Percentiles rank a stretch among this genome's conserved stretches.
Conservation (phyloP, 2,888 invertebrate species). For the Abscondita cerata region DNA sequence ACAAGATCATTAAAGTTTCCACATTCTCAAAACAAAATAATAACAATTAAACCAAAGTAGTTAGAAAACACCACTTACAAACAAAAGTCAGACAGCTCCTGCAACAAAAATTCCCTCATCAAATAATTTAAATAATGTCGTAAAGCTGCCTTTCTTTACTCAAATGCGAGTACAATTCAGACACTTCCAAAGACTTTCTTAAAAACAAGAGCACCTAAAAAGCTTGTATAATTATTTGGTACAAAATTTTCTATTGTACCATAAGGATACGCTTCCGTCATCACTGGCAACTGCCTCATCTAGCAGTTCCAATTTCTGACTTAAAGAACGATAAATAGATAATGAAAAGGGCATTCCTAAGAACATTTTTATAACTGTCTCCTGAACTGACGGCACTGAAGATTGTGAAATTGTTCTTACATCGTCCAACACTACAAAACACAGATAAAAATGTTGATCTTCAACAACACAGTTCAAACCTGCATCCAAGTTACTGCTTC, state of each 20-base stretch:
- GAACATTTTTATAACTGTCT: conserved; percentile 62
- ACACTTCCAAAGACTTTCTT: conserved; percentile 74
- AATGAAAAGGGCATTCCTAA: conserved; percentile 61
- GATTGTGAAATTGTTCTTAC: conserved; percentile 49
- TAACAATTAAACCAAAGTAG: conserved; percentile 15
- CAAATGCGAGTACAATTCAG: conserved; percentile 73
- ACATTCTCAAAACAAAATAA: conserved; percentile 46
- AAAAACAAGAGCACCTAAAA: conserved; percentile 77
- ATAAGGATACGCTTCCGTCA: conserved; percentile 80
- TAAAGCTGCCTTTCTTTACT: conserved; percentile 73
- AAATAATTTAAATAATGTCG: conserved; percentile 78
- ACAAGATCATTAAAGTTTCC: conserved; percentile 50
- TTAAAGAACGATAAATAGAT: conserved; percentile 59
- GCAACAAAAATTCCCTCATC: conserved; percentile 69
- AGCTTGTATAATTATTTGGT: neutral
- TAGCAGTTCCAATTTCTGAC: conserved; percentile 74
- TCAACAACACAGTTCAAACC: conserved; percentile 26
- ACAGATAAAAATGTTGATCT: neutral
- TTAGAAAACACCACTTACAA: conserved; percentile 67
- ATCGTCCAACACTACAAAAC: conserved; percentile 59
- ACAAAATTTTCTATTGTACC: conserved; percentile 56
- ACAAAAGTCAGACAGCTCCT: conserved; percentile 75
- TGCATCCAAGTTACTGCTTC: conserved; percentile 47
- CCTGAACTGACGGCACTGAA: conserved; percentile 54
- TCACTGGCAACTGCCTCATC: conserved; percentile 74